phyloP scores from a whole-genome alignment of 2,797 vertebrate species.

The Salarias fasciatus region DNA sequence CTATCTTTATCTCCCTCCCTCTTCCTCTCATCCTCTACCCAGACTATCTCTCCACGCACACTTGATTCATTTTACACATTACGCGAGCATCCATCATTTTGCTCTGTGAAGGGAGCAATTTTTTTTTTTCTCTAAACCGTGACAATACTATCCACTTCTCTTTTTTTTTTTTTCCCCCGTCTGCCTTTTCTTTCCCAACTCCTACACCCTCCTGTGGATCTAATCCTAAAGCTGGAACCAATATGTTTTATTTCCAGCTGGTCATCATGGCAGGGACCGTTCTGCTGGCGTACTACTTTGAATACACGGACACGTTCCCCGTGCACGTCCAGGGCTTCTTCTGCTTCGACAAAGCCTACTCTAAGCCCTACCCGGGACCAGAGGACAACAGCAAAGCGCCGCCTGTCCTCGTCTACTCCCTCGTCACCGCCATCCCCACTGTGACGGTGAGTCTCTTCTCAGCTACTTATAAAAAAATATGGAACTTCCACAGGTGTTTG shows the following conservation, averaged over 20 bases:
- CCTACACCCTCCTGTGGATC: conserved; percentile 46
- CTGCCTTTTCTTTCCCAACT: conserved; percentile 35
- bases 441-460: conserved; percentile 84
- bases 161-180: conserved; percentile 10
- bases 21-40: conserved; percentile 52
- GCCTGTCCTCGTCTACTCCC: conserved; percentile 90
- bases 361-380: conserved; percentile 90
- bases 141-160: conserved; percentile 29
- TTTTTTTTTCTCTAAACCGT: conserved; percentile 7
- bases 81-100: conserved; percentile 71
- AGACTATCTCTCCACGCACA: conserved; percentile 71
- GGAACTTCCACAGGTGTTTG: conserved; percentile 55
- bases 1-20: conserved; percentile 39
- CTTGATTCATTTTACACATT: conserved; percentile 79
- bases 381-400: conserved; percentile 90
- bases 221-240: conserved; percentile 68
- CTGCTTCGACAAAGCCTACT: conserved; percentile 90
- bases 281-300: conserved; percentile 92
- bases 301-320: conserved; percentile 94
- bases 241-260: conserved; percentile 87
- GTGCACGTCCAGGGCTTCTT: conserved; percentile 94
- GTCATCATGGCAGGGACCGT: conserved; percentile 92
- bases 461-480: conserved; percentile 26
- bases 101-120: conserved; percentile 53
- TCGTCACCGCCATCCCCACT: conserved; percentile 91